Percentiles rank a stretch among this genome's conserved stretches.
These are phyloP conservation scores for Carduelis carduelis DNA, from an alignment of 2,797 vertebrate genomes.

Conservation along the genomic window DNA sequence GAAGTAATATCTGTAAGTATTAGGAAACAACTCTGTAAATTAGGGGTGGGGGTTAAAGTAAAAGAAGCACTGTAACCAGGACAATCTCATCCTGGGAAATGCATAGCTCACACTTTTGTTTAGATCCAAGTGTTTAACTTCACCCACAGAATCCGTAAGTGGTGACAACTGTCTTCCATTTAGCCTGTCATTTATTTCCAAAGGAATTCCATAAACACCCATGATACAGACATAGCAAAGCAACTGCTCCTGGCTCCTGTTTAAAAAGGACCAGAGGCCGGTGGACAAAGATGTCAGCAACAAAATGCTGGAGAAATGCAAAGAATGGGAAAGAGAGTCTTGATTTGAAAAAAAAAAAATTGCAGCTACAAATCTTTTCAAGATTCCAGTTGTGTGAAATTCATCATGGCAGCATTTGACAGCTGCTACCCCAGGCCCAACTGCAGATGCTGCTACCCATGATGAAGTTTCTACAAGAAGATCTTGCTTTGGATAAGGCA, in stretches of 20 bases:
- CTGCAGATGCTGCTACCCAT: accelerated
- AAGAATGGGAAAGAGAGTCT: neutral
- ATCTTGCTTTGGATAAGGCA: neutral
- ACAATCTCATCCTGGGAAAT: neutral
- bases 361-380: neutral
- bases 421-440: neutral
- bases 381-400: neutral
- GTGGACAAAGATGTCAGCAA: neutral
- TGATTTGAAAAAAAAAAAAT: neutral
- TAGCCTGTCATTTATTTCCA: neutral
- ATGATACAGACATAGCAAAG: neutral
- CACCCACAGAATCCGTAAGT: neutral
- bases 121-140: neutral
- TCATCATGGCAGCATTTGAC: neutral
- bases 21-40: neutral
- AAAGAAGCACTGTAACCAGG: neutral
- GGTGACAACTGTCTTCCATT: neutral
- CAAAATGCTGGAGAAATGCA: neutral
- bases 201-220: neutral
- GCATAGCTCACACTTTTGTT: neutral
- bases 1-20: neutral
- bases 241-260: neutral
- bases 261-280: neutral
- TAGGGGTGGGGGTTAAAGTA: neutral
- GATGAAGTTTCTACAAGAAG: neutral